These are phyloP conservation scores for Myotis planiceps DNA, from an alignment of 2,797 vertebrate species.

Conservation along the genomic window DNA sequence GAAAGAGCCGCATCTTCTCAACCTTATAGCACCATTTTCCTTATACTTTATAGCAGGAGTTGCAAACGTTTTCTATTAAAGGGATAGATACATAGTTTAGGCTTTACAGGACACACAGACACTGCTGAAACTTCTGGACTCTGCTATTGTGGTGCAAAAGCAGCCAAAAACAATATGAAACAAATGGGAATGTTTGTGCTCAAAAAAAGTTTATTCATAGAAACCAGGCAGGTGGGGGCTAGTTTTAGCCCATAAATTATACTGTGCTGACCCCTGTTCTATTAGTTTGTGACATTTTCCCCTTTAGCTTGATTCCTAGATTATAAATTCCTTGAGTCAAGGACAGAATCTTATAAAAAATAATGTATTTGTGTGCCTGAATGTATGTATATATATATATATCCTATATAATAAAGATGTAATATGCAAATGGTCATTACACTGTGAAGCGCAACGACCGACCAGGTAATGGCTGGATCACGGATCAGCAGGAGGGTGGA, in stretches of 20 bases:
- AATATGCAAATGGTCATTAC: too few relatives aligned
- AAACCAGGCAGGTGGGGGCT: background rate
- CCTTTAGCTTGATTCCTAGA: background rate
- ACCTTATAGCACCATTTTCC: background rate
- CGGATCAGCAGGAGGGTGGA: too few relatives aligned
- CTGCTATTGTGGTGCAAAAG: background rate
- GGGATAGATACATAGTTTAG: background rate
- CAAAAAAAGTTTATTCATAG: background rate
- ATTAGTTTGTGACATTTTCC: background rate
- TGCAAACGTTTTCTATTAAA: background rate
- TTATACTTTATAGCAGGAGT: background rate
- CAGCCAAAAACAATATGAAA: background rate
- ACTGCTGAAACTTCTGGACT: background rate
- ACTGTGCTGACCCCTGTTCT: background rate
- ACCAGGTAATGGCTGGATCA: too few relatives aligned
- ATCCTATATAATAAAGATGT: too few relatives aligned
- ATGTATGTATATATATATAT: background rate
- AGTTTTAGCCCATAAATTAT: background rate
- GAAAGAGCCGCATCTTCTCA: background rate
- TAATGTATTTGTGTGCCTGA: background rate
- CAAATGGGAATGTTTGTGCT: background rate
- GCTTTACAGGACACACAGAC: background rate
- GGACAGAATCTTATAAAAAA: background rate
- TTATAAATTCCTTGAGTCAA: slow-evolving; percentile 19
- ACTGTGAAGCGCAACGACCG: too few relatives aligned